Base-by-base conservation (phyloP, 1,140 invertebrate genomes). In the Nilaparvata lugens region DNA sequence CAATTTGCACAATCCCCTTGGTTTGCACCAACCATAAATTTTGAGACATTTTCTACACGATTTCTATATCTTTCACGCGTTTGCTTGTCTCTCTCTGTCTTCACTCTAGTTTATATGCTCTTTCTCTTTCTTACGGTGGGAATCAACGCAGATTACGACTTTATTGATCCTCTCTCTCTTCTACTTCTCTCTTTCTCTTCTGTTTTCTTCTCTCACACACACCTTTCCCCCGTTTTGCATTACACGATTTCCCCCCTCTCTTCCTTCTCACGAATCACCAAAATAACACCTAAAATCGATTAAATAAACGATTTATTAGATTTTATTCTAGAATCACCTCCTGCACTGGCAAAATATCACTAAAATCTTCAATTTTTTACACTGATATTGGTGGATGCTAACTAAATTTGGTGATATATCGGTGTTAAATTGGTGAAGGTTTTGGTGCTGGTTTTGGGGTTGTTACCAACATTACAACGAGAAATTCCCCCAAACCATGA, bases 41-140 rank as follows among this genome's bases (percentile, higher is more conserved):
- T 53, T 28, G 58, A 70, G 71, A 70, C 71, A 55, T 59, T 65
- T 67, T 64, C 40, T 54, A 52, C 56, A 58, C 64, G 70, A 65
- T 67, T 62, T 73, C 66, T 69, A 67, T 75, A 23, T 78, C 80
- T 78, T 80, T 78, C 78, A 74, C 78, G 78, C 74, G 75, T 76
- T 76, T 76, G 73, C 76, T 79, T 61, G 16, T 24, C 21, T 24
- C 38, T 57, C 35, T 16, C n/a, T 54, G 52, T 54, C 16, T 54
- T 54, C 31, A 11, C 31, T 35, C 13, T 35, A 35, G 18, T 14
- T 58, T 21, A 56, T 21, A 19, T 23, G 52, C 24, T 60, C 45
- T 52, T 52, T 60, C 9, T 59, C 16, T 59, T 23, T 66, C n/a
- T n/a, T 66, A 55, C 65, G 65, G 65, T 66, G 65, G 62, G 65